Evolutionary conservation across 2,797 vertebrate species (phyloP).

Genomic region (Lagorchestes hirsutus): DNA sequence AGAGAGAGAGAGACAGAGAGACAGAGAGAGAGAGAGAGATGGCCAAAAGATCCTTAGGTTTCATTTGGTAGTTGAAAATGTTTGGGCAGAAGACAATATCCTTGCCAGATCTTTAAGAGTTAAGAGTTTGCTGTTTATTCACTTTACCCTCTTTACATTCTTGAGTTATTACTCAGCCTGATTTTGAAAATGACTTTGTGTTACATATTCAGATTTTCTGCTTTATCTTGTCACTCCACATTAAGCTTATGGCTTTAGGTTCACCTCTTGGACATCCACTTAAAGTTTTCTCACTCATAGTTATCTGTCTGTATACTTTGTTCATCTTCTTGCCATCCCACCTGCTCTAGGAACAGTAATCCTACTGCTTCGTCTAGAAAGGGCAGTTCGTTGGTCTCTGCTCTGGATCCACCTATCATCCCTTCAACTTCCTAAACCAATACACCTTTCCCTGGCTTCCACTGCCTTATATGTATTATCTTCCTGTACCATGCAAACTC

Average conservation of each 20-base stretch:
- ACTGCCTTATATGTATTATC: too few species aligned
- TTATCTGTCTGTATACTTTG: not conserved
- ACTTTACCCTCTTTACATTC: not conserved
- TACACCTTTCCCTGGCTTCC: not conserved
- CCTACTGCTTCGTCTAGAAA: not conserved
- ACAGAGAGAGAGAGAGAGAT: not conserved
- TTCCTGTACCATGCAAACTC: not conserved
- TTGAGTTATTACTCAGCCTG: slow-evolving; percentile 7
- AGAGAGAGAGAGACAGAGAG: too few species aligned
- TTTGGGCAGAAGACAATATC: not conserved
- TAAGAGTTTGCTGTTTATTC: not conserved
- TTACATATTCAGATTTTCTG: not conserved
- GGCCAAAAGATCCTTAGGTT: not conserved
- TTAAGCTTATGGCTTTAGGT: not conserved
- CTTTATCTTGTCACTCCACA: not conserved
- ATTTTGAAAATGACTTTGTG: not conserved
- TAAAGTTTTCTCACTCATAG: not conserved
- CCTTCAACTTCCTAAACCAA: not conserved
- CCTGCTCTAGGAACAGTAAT: not conserved
- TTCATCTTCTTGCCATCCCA: not conserved
- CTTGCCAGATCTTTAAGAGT: not conserved
- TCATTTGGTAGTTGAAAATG: not conserved
- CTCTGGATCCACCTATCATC: not conserved
- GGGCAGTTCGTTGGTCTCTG: not conserved
- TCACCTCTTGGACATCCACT: not conserved